Evolutionary conservation across 64 coral and sea anemone genomes (phyloP), one percentile per base, ranked within the genome.

Genomic region (Catalaphyllia jardinei): DNA sequence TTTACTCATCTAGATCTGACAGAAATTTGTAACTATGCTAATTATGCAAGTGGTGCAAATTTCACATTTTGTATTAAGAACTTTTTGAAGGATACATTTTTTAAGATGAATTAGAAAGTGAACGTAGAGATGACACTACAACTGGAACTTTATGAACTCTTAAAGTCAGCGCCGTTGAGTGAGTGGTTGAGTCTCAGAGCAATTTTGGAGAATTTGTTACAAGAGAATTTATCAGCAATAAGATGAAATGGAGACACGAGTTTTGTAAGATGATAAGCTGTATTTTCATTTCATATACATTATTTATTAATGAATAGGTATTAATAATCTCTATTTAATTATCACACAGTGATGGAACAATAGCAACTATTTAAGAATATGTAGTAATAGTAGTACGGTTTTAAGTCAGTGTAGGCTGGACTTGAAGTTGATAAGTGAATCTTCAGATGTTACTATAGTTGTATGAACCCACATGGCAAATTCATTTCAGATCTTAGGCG

Each of bases 1-100:
- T 13, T 71, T 38, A 85, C 81, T 85, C 24, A 71, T 85, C n/a
- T n/a, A n/a, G n/a, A n/a, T n/a, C 8, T 83, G 17, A 83, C 19
- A 71, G 35, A 29, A 51, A 46, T 29, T 29, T 15, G 49, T 4
- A 77, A 14, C 0, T 4, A 28, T 30, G 18, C 18, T 77, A 18
- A 17, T 27, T 27, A 25, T 27, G 10, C 9, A 46, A 46, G 42
- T 27, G 1, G 5, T 29, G 65, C 9, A 69, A 69, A 25, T 69
- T 11, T 69, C n/a, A 27, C 22, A 24, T 69, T 69, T 69, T 67
- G 16, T 20, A 19, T 17, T 6, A 6, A 65, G 22, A 67, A 4
- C 19, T 20, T 67, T 69, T 69, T 69, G 24, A n/a, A 69, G 65
- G 4, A 69, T 69, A 11, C 22, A 7, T 69, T 69, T 11, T 25